Percentiles rank a stretch among this genome's conserved stretches.
Conservation (phyloP, 2,113 vertebrate species). For the Bolborhynchus lineola region DNA sequence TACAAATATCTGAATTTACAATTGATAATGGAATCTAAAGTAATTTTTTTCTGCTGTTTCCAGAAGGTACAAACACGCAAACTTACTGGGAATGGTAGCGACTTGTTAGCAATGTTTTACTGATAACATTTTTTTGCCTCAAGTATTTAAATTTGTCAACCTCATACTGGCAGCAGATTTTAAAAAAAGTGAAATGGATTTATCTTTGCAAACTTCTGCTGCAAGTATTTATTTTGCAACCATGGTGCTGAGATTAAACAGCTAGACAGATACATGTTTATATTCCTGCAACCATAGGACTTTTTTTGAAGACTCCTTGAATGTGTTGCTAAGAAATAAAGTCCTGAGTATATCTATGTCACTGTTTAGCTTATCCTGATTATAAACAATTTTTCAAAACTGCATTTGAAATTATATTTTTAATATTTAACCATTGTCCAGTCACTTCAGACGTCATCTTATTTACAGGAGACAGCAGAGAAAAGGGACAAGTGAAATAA, state of each 20-base stretch:
- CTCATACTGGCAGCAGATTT: neutral
- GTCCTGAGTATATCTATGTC: neutral
- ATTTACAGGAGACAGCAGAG: neutral
- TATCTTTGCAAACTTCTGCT: slow-evolving; percentile 3
- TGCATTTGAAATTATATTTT: neutral
- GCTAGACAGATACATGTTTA: slow-evolving; percentile 1
- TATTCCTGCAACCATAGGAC: neutral
- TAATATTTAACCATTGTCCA: neutral
- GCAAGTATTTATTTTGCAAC: slow-evolving; percentile 53
- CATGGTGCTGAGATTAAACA: slow-evolving; percentile 42
- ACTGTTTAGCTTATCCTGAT: neutral
- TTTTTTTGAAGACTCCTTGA: neutral
- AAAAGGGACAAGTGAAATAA: neutral
- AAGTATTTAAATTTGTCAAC: neutral
- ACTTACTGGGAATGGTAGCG: neutral
- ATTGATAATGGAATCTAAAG: neutral
- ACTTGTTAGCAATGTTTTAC: neutral
- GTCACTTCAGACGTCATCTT: neutral
- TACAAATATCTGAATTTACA: neutral
- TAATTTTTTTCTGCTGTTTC: neutral
- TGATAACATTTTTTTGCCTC: neutral
- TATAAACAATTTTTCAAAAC: neutral
- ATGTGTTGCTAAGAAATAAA: slow-evolving; percentile 9
- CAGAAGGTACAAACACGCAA: neutral
- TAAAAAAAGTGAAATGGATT: neutral